Evolutionary conservation across 2,888 invertebrate species (phyloP).

Genomic region (Epirrhoe tristata): DNA sequence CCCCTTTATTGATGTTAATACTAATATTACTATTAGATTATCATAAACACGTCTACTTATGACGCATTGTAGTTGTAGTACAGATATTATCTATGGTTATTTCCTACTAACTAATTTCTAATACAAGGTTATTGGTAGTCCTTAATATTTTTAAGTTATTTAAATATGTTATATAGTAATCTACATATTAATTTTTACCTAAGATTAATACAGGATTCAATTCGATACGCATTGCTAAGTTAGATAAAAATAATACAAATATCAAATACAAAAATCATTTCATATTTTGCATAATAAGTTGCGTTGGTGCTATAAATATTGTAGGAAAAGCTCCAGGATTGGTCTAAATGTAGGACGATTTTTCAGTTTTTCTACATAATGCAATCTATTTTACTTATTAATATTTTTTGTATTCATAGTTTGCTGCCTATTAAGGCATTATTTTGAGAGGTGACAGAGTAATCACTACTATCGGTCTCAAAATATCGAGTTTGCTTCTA

Average conservation of each 20-base stretch:
- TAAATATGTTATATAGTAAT: neutral
- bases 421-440: neutral
- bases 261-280: conserved; percentile 9
- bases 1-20: too few species aligned
- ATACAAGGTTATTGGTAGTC: neutral
- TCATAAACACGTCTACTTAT: too few species aligned
- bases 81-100: neutral
- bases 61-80: too few species aligned
- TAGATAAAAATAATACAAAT: neutral
- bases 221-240: conserved; percentile 33
- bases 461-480: too few species aligned
- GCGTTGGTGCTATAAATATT: conserved; percentile 9
- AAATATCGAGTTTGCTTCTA: too few species aligned
- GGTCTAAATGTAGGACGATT: conserved; percentile 25
- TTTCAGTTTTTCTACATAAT: neutral
- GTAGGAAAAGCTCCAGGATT: conserved; percentile 21
- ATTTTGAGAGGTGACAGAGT: too few species aligned
- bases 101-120: neutral
- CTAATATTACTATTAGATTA: too few species aligned
- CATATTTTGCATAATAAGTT: conserved; percentile 4
- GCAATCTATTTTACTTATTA: neutral
- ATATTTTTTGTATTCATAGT: neutral
- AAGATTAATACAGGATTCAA: conserved; percentile 20
- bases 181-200: neutral
- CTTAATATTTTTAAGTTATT: neutral